Evolutionary conservation across 2,797 vertebrate species (phyloP), one percentile per base, ranked within the genome.

Genomic region (Trachops cirrhosus): DNA sequence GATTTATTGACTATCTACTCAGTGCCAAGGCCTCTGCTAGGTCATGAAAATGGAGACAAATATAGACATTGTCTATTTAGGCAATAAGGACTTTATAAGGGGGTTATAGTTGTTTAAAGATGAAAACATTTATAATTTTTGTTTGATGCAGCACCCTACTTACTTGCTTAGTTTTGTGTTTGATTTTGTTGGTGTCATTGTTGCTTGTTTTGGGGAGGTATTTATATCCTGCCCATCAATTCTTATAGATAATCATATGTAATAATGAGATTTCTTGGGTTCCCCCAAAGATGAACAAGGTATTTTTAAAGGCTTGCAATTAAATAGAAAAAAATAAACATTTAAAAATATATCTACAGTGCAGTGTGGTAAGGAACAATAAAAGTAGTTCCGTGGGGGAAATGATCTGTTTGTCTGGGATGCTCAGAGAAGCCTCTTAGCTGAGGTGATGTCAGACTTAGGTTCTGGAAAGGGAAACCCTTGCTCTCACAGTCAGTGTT

Each of bases 31-130:
- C 92, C 77, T 68, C 8, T 3, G 21, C 29, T 6, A 54, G 75
- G 5, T 39, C 82, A 11, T 59, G 75, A 89, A 94, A 89, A 93
- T 14, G 71, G 44, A 91, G 75, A 74, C 86, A 75, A 71, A 91
- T 32, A 5, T 2, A 52, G 32, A 77, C 50, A 9, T 12, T 86
- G 39, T 44, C 32, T 59, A 1, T 0, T 39, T 46, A 62, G 41
- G 71, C 73, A 10, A 2, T 19, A 89, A 34, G 59, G 84, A 37
- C 11, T 84, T 74, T 3, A n/a, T 70, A 29, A 34, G 11, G 34
- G 73, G 39, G 10, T 83, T 70, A 77, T 26, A 21, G 37, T 26
- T 84, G 6, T 74, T 37, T 21, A 50, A 54, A 59, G 57, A 57
- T 10, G 9, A 78, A 68, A 64, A 14, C n/a, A 3, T 48, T 75